Evolutionary conservation across 2,888 invertebrate species (phyloP), one percentile per base, ranked within the genome.

Genomic region (Clanis bilineata): DNA sequence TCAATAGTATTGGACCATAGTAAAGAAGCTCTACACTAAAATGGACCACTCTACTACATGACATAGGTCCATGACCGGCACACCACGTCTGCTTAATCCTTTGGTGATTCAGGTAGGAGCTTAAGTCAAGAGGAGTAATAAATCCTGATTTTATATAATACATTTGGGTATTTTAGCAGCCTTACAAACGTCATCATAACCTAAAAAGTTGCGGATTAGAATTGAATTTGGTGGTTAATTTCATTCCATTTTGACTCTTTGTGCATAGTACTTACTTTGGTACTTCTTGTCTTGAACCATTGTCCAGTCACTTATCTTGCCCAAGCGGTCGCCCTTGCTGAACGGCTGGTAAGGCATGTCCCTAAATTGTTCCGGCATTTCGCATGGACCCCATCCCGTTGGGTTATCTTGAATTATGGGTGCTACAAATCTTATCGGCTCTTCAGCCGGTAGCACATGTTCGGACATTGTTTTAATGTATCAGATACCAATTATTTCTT

Each of bases 261-360:
- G 36, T 10, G 9, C 45, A 57, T 25, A 55, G 36, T 58, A 93
- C 95, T 94, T 92, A 97, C 97, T 97, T 69, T 96, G 95, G 85
- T 98, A 98, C 90, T 99, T 96, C 74, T 98, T 97, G 80, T 99
- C 98, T 77, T 97, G 97, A 4, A 97, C 96, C 61, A 98, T 97
- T 58, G 98, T 99, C 99, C 99, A 99, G 84, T 99, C 99, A 77
- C 99, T 98, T 74, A 99, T 99, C 94, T 99, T 99, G 73, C 99
- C 99, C 69, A 99, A 94, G 72, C 99, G 96, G 88, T 99, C 99
- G 64, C 98, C 98, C 92, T 99, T 99, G 72, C 99, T 98, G 87
- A 99, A 99, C 43, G 99, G 99, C 90, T 99, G 99, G 90, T 99
- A 99, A 9, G 99, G 99, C 95, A 98, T 97, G 88, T 98, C 98